Percentiles rank a stretch among this genome's conserved stretches.
Evolutionary conservation across 2,888 invertebrate genomes (phyloP).

Genomic region (Drosophila maculinotata): DNA sequence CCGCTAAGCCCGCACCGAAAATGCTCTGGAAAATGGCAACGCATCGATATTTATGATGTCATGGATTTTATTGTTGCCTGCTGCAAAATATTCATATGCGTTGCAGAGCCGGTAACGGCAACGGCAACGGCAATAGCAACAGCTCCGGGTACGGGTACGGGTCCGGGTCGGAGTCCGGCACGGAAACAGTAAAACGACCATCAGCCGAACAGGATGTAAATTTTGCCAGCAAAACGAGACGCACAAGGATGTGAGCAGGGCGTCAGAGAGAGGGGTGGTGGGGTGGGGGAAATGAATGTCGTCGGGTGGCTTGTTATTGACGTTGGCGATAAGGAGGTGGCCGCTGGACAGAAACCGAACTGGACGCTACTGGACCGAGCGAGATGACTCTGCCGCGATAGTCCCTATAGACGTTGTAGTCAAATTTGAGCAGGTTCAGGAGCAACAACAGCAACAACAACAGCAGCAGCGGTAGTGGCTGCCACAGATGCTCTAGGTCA

Average conservation of each 20-base stretch:
- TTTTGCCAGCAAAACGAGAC: slow-evolving; percentile 78
- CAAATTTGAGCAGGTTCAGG: slow-evolving; percentile 73
- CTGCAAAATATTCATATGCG: slow-evolving; percentile 82
- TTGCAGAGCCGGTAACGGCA: slow-evolving; percentile 39
- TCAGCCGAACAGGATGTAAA: slow-evolving; percentile 82
- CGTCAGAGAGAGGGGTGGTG: background rate
- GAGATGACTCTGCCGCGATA: slow-evolving; percentile 64
- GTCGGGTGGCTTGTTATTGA: slow-evolving; percentile 71
- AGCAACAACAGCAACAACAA: background rate
- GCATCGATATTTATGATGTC: slow-evolving; percentile 83
- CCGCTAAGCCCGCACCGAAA: slow-evolving; percentile 83
- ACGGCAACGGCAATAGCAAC: slow-evolving; percentile 20
- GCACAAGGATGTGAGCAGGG: slow-evolving; percentile 54
- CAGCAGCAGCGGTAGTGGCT: slow-evolving; percentile 23
- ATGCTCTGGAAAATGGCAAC: slow-evolving; percentile 78
- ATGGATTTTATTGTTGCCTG: slow-evolving; percentile 84
- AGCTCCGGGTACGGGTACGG: slow-evolving; percentile 6
- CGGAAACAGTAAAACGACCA: slow-evolving; percentile 83
- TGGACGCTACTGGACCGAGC: slow-evolving; percentile 5
- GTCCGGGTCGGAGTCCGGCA: slow-evolving; percentile 35
- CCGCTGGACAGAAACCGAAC: slow-evolving; percentile 17
- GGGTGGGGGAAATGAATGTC: slow-evolving; percentile 46
- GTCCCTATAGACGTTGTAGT: slow-evolving; percentile 50
- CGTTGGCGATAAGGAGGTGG: slow-evolving; percentile 75
- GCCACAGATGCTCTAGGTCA: slow-evolving; percentile 74